Conservation (phyloP, 1,140 invertebrate species). For the Riptortus pedestris region DNA sequence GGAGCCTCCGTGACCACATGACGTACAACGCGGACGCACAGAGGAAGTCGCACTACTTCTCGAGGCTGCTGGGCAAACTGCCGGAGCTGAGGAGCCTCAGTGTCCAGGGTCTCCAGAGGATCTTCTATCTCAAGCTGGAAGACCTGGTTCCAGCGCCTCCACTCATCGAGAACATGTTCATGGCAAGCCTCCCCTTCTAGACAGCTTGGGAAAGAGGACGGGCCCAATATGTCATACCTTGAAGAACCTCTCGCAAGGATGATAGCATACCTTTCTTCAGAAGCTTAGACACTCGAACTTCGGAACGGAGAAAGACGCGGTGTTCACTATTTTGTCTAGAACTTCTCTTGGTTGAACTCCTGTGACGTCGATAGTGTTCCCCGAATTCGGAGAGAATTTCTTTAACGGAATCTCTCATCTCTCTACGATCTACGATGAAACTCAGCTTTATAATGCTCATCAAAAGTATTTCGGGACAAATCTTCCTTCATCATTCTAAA, state of each 20-base stretch:
- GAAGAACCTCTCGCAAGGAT: neutral
- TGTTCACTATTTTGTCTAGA: no score
- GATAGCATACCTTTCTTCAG: neutral
- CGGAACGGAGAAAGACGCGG: no score
- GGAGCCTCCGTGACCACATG: slow-evolving; percentile 84
- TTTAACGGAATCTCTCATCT: no score
- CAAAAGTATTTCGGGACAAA: no score
- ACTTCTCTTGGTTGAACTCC: no score
- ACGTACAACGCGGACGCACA: slow-evolving; percentile 86
- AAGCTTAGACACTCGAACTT: no score
- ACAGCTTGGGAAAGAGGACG: slow-evolving; percentile 4
- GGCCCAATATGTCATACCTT: neutral
- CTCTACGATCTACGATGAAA: no score
- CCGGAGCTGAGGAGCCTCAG: slow-evolving; percentile 83
- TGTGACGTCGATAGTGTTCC: no score
- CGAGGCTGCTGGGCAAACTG: slow-evolving; percentile 76
- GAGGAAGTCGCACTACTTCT: slow-evolving; percentile 81
- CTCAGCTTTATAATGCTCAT: no score
- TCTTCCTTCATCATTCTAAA: no score
- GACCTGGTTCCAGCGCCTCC: slow-evolving; percentile 83
- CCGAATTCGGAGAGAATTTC: no score
- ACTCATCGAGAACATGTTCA: slow-evolving; percentile 89
- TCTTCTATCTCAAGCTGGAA: slow-evolving; percentile 88
- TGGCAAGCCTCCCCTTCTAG: slow-evolving; percentile 82
- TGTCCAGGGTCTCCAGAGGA: slow-evolving; percentile 83